A percentile compares a stretch with the other conserved stretches of the same genome.
Conservation (phyloP, 2,113 vertebrate genomes). For the Pomatostomus ruficeps region DNA sequence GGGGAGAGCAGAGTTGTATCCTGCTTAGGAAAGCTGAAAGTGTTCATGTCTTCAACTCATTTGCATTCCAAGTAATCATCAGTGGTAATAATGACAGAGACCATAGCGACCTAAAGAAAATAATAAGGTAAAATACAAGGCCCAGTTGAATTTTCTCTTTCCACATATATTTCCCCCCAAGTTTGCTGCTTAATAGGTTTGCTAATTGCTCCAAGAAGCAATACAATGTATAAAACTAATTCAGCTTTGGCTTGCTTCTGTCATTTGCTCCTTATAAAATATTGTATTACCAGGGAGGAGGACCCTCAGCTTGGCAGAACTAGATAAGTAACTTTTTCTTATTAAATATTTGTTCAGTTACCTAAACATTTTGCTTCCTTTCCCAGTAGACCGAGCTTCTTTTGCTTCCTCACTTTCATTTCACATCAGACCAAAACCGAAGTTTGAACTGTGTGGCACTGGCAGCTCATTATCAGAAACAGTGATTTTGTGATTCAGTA, state of each 20-base stretch:
- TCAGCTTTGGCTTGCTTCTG: not conserved
- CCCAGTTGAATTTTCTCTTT: not conserved
- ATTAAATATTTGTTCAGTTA: not conserved
- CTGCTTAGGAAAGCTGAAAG: not conserved
- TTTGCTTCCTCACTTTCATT: not conserved
- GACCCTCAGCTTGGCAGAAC: not conserved
- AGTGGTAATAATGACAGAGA: not conserved
- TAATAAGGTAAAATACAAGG: not conserved
- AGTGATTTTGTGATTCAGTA: not conserved
- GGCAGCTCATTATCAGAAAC: not conserved
- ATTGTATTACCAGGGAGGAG: not conserved
- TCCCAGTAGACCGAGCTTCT: not conserved
- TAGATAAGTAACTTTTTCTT: not conserved
- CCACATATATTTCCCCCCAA: fast-evolving
- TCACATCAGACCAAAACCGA: not conserved
- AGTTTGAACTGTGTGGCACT: not conserved
- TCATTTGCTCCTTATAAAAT: not conserved
- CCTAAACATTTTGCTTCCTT: not conserved
- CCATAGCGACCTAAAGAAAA: not conserved
- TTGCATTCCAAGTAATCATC: not conserved
- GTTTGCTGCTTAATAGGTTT: not conserved
- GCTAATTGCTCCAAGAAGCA: not conserved
- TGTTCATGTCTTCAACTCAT: not conserved
- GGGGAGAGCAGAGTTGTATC: not conserved
- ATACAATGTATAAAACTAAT: not conserved